Conservation (phyloP, 2,113 vertebrate genomes). For the Gyps fulvus region DNA sequence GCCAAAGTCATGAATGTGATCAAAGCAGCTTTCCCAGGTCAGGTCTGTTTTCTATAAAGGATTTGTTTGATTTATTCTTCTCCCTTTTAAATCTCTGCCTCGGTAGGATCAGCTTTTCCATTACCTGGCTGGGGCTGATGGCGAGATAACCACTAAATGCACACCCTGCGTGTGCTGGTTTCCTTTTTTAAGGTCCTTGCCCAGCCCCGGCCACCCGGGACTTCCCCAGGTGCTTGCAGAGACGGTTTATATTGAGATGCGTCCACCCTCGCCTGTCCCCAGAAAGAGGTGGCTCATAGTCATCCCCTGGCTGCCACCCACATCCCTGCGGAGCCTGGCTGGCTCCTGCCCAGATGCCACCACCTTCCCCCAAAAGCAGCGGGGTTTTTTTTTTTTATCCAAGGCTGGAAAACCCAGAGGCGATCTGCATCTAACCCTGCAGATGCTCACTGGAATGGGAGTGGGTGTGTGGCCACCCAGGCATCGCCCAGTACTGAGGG, state of each 20-base stretch:
- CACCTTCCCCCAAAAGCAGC: neutral
- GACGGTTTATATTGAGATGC: neutral
- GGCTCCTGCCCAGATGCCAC: neutral
- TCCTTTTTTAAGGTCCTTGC: neutral
- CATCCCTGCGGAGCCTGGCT: rapidly evolving
- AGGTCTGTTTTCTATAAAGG: neutral
- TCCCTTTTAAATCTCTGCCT: neutral
- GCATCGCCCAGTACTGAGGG: rapidly evolving
- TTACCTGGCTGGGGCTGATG: neutral
- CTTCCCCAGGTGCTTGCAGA: neutral
- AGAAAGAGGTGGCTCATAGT: neutral
- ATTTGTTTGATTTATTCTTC: neutral
- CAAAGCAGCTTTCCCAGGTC: neutral
- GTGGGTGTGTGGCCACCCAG: neutral
- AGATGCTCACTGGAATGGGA: neutral
- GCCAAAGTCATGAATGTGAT: neutral
- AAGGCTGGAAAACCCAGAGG: neutral
- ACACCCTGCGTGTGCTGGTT: rapidly evolving
- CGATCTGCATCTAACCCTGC: neutral
- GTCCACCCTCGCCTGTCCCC: neutral
- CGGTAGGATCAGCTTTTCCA: neutral
- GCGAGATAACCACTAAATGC: neutral
- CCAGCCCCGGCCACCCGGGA: neutral
- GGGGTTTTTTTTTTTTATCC: neutral
- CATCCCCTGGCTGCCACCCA: neutral